These are phyloP conservation scores for Cynopterus sphinx DNA, from an alignment of 2,797 vertebrate species.

Conservation along the genomic window DNA sequence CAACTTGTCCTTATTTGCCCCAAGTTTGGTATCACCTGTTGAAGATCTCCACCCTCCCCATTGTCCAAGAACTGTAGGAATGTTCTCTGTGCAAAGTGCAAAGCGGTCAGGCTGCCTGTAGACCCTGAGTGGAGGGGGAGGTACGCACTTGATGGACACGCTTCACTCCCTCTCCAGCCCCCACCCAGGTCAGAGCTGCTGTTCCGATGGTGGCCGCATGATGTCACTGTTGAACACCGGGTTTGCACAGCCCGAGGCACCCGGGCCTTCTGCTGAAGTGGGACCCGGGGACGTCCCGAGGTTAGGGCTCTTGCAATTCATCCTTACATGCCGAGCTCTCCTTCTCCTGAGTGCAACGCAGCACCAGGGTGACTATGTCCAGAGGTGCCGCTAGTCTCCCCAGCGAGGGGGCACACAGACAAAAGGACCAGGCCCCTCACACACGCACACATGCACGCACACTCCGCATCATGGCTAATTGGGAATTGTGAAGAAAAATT, in stretches of 20 bases:
- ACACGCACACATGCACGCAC: too few species aligned
- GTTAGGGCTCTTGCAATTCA: background rate
- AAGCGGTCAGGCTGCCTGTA: background rate
- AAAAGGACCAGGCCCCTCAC: background rate
- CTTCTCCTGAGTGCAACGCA: background rate
- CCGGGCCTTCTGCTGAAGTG: background rate
- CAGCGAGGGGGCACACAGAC: background rate
- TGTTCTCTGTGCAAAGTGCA: background rate
- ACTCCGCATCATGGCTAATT: fast-evolving
- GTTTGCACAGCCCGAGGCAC: background rate
- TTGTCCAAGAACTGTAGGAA: background rate
- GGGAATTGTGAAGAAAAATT: background rate
- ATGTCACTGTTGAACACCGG: background rate
- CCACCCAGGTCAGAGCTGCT: fast-evolving
- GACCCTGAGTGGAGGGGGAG: background rate
- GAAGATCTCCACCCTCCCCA: background rate
- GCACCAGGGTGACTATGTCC: background rate
- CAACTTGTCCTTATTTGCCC: background rate
- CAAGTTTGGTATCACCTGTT: background rate
- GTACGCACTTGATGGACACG: background rate
- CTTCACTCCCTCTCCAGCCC: fast-evolving
- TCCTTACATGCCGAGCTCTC: background rate
- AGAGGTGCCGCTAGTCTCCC: background rate
- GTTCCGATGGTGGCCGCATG: background rate
- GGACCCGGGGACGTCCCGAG: fast-evolving